Conservation (phyloP, 2,113 vertebrate genomes). For the Lagopus muta region DNA sequence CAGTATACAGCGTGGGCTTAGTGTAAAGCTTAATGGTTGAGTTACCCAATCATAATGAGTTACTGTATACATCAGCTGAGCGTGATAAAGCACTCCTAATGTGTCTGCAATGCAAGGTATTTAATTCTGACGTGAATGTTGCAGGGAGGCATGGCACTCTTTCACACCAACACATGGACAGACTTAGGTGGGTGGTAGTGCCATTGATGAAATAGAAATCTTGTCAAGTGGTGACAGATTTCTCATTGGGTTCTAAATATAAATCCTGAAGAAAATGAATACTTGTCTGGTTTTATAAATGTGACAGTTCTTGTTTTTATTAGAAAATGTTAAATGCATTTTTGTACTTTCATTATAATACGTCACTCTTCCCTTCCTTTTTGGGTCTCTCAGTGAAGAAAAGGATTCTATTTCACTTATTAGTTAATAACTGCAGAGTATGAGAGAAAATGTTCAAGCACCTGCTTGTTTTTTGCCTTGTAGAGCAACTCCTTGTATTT, state of each 20-base stretch:
- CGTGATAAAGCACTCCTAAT: constrained; percentile 61
- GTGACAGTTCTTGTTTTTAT: background rate
- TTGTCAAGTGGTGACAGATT: constrained; percentile 2
- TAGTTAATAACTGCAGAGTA: background rate
- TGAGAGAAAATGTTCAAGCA: background rate
- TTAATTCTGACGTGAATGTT: background rate
- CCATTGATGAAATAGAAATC: background rate
- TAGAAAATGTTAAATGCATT: background rate
- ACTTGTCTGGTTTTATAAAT: background rate
- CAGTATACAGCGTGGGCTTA: constrained; percentile 52
- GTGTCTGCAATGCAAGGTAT: constrained; percentile 51
- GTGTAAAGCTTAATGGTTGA: constrained; percentile 43
- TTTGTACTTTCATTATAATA: background rate
- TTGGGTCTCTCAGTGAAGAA: background rate
- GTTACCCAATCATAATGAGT: constrained; percentile 64
- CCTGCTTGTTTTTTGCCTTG: background rate
- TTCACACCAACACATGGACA: constrained; percentile 26
- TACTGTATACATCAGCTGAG: constrained; percentile 22
- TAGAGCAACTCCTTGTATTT: background rate
- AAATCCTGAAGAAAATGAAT: background rate
- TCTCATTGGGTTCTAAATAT: constrained; percentile 6
- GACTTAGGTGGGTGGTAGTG: constrained; percentile 40
- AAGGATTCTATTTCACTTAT: background rate
- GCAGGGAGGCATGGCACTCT: background rate
- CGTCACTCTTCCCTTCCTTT: background rate